Evolutionary conservation across 2,888 invertebrate genomes (phyloP), one percentile per base, ranked within the genome.

Genomic region (Epinotia nisella): DNA sequence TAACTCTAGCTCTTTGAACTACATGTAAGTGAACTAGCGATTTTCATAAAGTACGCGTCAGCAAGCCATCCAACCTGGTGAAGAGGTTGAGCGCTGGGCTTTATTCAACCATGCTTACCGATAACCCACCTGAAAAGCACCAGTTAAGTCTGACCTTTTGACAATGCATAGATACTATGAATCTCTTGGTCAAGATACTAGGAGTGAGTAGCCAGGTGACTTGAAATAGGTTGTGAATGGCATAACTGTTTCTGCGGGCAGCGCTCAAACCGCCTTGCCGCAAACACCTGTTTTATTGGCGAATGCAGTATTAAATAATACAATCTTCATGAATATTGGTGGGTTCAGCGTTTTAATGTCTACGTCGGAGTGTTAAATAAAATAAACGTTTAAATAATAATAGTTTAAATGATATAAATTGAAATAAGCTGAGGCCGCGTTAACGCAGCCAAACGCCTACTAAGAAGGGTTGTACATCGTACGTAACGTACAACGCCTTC

Each of bases 1-100:
- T 39, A 11, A 39, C 10, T 39, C 39, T 39, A 10, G 5, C 10
- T 39, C 39, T 39, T 19, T 67, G 24, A 45, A 58, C n/a, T n/a
- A n/a, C n/a, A n/a, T n/a, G n/a, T n/a, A n/a, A n/a, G n/a, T n/a
- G n/a, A 17, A n/a, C 51, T 39, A 17, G 41, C 61, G 41, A 70
- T 70, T 61, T 41, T 61, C 41, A 70, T 62, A 70, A 70, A 70
- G 55, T 29, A 41, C 10, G 13, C 61, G 70, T 70, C 70, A 70
- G 70, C 70, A 61, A 29, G 60, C 39, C n/a, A 45, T 62, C 70
- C 61, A 70, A 70, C 62, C 61, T 55, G 29, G 24, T 39, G 53
- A 39, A 55, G 55, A 41, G 60, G 53, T 62, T 45, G 70, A 62
- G 39, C 41, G 39, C n/a, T 39, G 11, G 41, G 41, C 11, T 41